Base-by-base conservation (phyloP, 1,140 invertebrate species). In the Andricus grossulariae region DNA sequence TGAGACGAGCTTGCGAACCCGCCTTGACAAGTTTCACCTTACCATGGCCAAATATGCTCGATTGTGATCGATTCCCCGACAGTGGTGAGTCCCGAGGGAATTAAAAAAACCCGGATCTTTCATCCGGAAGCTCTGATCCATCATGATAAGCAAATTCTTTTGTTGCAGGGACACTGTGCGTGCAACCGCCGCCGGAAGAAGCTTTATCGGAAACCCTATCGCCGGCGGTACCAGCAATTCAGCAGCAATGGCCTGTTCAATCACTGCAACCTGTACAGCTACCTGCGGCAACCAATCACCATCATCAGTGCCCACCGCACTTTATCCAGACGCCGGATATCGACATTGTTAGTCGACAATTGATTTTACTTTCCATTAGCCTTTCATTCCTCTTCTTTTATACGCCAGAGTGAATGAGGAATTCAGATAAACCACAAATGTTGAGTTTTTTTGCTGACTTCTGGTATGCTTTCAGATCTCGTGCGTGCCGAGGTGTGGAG, bases 1-100 rank as follows among this genome's bases (percentile, higher is more conserved):
- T 98, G 1, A 93, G 94, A 77, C 92, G 92, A 57, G 94, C 96
- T 76, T 99, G 97, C 91, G 92, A 95, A 71, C 94, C 95, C 0
- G 94, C 96, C 13, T 91, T 98, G 74, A 93, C 94, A 75, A 92
- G 93, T 50, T 94, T 96, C 86, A 93, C 93, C 54, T 91, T 95
- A 84, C 89, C 93, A 18, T 96, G 96, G 96, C 95, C 96, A 15
- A 90, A 93, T 25, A 93, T 94, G 78, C 92, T 98, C 7, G 95
- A 97, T 89, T 98, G 97, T 88, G 85, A 90, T 72, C 83, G 88
- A 39, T 90, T 90, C 74, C 86, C 86, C 18, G 87, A 88, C 54
- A 87, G 79, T 60, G 88, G 88, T 89, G 77, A 84, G 73, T 77
- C 13, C 1, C 32, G n/a, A 18, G 18, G 10, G 5, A 54, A 19